Base-by-base conservation (phyloP, 2,888 invertebrate genomes). In the Drepanosiphum platanoidis region DNA sequence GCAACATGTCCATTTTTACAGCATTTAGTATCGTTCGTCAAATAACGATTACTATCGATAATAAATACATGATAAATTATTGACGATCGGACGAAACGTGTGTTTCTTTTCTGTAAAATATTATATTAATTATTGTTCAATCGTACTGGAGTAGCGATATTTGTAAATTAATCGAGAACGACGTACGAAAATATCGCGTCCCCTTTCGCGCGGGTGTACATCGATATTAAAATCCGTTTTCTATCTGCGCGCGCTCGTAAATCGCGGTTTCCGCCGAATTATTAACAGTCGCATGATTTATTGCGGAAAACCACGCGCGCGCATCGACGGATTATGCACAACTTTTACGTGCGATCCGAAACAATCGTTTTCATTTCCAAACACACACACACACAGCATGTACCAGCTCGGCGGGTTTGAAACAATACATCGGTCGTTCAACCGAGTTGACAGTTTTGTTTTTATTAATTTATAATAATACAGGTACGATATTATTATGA, bases 351-450 rank as follows among this genome's bases (percentile, higher is more conserved):
- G 58, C 30, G 11, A 15, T 5, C 18, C 42, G 46, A 46, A 78
- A 79, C 34, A 66, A 79, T 68, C 3, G 46, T 68, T 79, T 79
- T 34, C 79, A 79, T 68, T 79, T 68, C 4, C n/a, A 68, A 79
- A 79, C 32, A 22, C 30, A 36, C 34, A 68, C 66, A 79, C 32
- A 22, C 30, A 36, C 34, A 58, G 13, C 7, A 22, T 74, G 34
- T 46, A n/a, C 0, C n/a, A 78, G 8, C 5, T 77, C 36, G 27
- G 77, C 36, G 27, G 77, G 61, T 61, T 36, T 39, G 39, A 77
- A 77, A 77, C 61, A 77, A 75, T 77, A 77, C 39, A 39, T 61
- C 77, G 9, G 30, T 18, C 18, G 36, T 58, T 58, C 61, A 27
- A 61, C 2, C 22, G 22, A n/a, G 32, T 34, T 27, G 18, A 61